Percentiles rank a stretch among this genome's conserved stretches.
Conservation (phyloP, 2,797 vertebrate species). For the Peromyscus aztecus region DNA sequence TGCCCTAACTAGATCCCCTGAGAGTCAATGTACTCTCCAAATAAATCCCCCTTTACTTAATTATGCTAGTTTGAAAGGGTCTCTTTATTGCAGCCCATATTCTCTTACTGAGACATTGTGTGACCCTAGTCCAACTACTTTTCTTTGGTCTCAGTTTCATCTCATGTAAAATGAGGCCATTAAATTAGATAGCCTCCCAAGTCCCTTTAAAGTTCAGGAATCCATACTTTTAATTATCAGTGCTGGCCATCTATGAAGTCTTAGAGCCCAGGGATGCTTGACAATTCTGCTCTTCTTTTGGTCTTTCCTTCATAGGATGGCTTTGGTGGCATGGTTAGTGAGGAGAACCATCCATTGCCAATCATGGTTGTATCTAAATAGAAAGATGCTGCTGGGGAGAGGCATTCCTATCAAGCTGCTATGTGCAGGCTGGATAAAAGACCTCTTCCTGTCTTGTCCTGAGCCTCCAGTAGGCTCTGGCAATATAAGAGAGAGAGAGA, state of each 20-base stretch:
- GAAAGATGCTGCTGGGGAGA: not conserved
- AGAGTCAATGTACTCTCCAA: not conserved
- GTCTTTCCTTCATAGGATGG: not conserved
- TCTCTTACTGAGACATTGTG: conserved; percentile 25
- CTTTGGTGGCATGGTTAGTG: not conserved
- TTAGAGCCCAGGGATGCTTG: not conserved
- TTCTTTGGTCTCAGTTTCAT: conserved; percentile 56
- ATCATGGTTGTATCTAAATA: not conserved
- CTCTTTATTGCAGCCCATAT: conserved; percentile 8
- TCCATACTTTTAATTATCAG: conserved; percentile 59
- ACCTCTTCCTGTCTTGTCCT: conserved; percentile 6
- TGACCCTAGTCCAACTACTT: conserved; percentile 57
- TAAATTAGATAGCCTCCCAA: conserved; percentile 55
- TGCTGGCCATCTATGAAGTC: not conserved
- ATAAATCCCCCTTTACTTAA: conserved; percentile 41
- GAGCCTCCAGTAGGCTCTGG: conserved; percentile 18
- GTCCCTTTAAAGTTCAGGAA: conserved; percentile 56
- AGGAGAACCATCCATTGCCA: not conserved
- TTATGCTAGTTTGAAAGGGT: conserved; percentile 45
- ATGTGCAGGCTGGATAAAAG: conserved; percentile 18
- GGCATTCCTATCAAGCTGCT: not conserved
- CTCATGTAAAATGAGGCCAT: conserved; percentile 52
- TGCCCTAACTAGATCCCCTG: not conserved
- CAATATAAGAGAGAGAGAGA: not conserved
- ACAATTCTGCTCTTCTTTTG: not conserved